Evolutionary conservation across 2,797 vertebrate genomes (phyloP).

Genomic region (Labroides dimidiatus): DNA sequence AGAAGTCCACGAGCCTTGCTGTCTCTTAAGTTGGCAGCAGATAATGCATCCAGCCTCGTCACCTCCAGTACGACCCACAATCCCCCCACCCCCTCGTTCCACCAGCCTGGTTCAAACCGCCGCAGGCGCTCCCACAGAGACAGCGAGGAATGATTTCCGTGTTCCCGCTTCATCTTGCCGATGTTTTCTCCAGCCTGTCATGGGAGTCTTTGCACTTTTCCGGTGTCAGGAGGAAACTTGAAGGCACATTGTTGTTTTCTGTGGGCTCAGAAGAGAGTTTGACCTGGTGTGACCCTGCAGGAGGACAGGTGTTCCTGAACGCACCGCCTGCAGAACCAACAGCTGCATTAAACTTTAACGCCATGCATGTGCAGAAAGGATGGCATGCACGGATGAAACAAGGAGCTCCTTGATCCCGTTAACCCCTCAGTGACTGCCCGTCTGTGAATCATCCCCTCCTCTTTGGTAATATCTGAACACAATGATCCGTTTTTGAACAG

Average conservation of each 20-base stretch:
- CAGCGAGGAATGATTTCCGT: constrained; percentile 48
- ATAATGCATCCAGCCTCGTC: constrained; percentile 63
- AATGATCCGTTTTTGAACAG: no score
- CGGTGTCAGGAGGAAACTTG: constrained; percentile 54
- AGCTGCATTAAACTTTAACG: constrained; percentile 24
- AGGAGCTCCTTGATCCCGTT: background rate
- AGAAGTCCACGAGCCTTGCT: constrained; percentile 68
- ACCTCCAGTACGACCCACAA: constrained; percentile 35
- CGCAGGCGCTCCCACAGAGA: constrained; percentile 48
- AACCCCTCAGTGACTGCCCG: background rate
- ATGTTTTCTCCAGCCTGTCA: constrained; percentile 79
- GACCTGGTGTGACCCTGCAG: constrained; percentile 26
- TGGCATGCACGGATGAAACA: constrained; percentile 15
- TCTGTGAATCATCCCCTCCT: no score
- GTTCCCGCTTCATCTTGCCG: constrained; percentile 73
- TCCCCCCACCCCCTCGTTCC: constrained; percentile 35
- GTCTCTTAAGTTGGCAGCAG: constrained; percentile 70
- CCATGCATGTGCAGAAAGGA: no score
- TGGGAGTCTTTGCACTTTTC: constrained; percentile 56
- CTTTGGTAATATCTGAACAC: no score
- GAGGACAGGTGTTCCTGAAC: background rate
- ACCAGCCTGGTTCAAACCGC: constrained; percentile 67
- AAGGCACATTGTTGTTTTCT: constrained; percentile 49
- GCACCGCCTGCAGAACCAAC: no score
- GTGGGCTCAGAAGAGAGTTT: constrained; percentile 16